Percentiles rank a stretch among this genome's conserved stretches.
Conservation (phyloP, 2,888 invertebrate genomes). For the Papilio gigon region DNA sequence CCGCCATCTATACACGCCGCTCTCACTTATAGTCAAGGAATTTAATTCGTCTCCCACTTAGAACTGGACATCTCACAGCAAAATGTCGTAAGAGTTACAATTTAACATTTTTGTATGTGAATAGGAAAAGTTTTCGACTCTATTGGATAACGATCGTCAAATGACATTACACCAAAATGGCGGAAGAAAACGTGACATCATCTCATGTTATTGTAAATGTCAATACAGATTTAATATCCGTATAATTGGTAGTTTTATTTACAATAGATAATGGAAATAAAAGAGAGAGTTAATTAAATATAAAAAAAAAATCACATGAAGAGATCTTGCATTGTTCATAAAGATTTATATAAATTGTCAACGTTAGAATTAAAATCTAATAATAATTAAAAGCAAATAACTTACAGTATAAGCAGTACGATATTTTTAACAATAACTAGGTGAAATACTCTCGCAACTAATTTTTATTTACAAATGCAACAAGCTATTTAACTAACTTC, state of each 20-base stretch:
- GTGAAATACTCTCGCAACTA: neutral
- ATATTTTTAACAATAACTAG: neutral
- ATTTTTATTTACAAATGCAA: slow-evolving; percentile 10
- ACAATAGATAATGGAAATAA: neutral
- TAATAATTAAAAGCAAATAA: neutral
- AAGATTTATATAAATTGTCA: neutral
- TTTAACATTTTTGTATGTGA: no score
- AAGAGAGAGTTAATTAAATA: slow-evolving; percentile 3
- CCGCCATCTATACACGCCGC: slow-evolving; percentile 37
- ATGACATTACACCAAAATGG: no score
- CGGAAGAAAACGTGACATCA: no score
- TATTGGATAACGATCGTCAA: no score
- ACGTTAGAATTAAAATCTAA: neutral
- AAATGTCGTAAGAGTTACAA: no score
- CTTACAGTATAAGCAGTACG: neutral
- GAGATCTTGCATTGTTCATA: neutral
- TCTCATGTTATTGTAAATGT: slow-evolving; percentile 3
- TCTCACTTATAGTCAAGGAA: no score
- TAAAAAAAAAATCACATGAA: neutral
- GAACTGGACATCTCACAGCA: no score
- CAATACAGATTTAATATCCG: slow-evolving; percentile 13
- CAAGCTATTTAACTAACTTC: neutral
- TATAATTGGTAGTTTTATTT: slow-evolving; percentile 15
- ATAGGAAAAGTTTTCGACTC: no score
- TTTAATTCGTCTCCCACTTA: no score